phyloP scores from a whole-genome alignment of 2,888 invertebrate species.

The Sialis fuliginosa region DNA sequence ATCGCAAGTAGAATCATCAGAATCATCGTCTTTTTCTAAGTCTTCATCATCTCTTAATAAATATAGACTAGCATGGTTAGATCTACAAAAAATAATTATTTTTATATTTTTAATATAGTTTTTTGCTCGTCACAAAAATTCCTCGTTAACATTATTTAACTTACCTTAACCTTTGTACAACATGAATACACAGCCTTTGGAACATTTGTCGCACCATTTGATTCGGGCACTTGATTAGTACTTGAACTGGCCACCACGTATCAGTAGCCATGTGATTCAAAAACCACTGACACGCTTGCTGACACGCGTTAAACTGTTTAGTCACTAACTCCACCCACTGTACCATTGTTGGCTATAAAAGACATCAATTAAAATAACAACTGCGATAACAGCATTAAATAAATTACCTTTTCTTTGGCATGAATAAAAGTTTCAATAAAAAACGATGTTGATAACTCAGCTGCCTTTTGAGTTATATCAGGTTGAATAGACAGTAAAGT shows the following conservation, averaged over 20 bases:
- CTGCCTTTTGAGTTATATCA: constrained; percentile 70
- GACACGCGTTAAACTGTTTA: constrained; percentile 85
- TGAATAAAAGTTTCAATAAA: constrained; percentile 94
- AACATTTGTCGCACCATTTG: constrained; percentile 96
- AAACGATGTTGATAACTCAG: constrained; percentile 80
- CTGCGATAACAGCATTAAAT: neutral
- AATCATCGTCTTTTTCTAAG: constrained; percentile 30
- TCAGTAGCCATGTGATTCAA: constrained; percentile 83
- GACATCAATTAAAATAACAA: neutral
- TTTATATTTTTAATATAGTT: neutral
- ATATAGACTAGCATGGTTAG: constrained; percentile 41
- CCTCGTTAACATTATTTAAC: neutral
- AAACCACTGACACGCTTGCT: constrained; percentile 82
- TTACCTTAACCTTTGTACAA: constrained; percentile 73
- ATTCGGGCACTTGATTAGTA: constrained; percentile 85
- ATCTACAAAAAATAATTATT: constrained; percentile 22
- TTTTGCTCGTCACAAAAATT: neutral
- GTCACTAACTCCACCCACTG: constrained; percentile 92
- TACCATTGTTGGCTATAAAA: constrained; percentile 72
- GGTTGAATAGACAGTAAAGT: constrained; percentile 60
- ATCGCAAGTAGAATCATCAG: constrained; percentile 39
- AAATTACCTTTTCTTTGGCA: constrained; percentile 76
- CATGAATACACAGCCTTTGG: constrained; percentile 85
- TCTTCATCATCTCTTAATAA: constrained; percentile 31
- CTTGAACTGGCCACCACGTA: constrained; percentile 91